These are phyloP conservation scores for Sinodicranocentrus sp. DNA, from an alignment of 2,888 invertebrate genomes.

Conservation along the genomic window DNA sequence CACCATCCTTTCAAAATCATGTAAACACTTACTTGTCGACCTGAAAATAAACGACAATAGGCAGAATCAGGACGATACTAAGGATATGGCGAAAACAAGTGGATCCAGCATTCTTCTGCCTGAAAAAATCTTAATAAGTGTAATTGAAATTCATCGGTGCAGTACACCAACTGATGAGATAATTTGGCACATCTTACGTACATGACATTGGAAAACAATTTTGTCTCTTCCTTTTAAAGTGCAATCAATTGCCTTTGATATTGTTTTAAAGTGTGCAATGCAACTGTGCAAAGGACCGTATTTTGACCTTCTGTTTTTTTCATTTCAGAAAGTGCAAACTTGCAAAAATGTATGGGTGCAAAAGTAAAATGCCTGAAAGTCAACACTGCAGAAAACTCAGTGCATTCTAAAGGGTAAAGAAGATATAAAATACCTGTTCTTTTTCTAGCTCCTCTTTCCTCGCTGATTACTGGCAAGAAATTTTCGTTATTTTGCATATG, in stretches of 20 bases:
- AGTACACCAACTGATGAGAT: neutral
- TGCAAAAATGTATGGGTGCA: conserved; percentile 5
- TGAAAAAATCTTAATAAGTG: neutral
- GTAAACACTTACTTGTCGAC: neutral
- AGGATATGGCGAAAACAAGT: neutral
- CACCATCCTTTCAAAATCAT: neutral
- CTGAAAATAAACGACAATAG: neutral
- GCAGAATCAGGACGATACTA: neutral
- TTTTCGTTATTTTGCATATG: conserved; percentile 50
- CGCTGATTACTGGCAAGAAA: conserved; percentile 1
- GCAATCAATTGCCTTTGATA: neutral
- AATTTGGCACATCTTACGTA: neutral
- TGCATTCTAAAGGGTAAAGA: neutral
- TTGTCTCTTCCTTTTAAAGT: neutral
- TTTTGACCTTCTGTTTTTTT: conserved; percentile 1
- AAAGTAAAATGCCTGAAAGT: neutral
- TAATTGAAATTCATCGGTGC: neutral
- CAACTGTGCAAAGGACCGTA: neutral
- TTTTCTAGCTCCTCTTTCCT: neutral
- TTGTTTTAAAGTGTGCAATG: too few relatives aligned
- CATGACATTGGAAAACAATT: neutral
- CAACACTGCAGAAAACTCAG: neutral
- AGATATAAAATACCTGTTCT: conserved; percentile 51
- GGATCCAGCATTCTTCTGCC: neutral
- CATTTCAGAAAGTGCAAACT: neutral